A percentile compares a stretch with the other conserved stretches of the same genome.
Conservation (phyloP, 37 sponge, comb jelly and placozoan species). For the Chondrilla cf. caribensis region DNA sequence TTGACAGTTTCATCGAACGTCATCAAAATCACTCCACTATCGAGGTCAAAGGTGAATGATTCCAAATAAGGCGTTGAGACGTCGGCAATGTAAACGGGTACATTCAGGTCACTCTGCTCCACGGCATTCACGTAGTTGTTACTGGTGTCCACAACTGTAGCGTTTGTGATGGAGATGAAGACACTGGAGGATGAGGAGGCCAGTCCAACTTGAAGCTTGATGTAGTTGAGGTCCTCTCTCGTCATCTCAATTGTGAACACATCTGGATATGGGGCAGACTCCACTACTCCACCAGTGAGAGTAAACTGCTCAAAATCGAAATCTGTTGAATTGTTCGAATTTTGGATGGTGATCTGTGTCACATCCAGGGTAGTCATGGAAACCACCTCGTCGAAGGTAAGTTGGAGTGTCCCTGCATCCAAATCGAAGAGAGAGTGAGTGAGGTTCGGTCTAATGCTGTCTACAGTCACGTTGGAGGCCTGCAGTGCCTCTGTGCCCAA, state of each 20-base stretch:
- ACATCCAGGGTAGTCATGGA: conserved; percentile 52
- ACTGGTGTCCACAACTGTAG: conserved; percentile 54
- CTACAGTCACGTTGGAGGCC: conserved; percentile 46
- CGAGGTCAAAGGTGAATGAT: conserved; percentile 63
- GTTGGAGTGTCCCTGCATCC: conserved; percentile 43
- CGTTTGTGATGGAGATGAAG: conserved; percentile 47
- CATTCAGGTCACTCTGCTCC: conserved; percentile 1
- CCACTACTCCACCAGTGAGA: conserved; percentile 68
- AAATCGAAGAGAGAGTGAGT: conserved; percentile 39
- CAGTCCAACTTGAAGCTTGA: conserved; percentile 53
- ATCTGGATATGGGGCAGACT: conserved; percentile 34
- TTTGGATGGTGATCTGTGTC: conserved; percentile 56
- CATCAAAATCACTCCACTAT: conserved; percentile 47
- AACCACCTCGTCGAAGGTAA: conserved; percentile 75
- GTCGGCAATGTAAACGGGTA: conserved; percentile 28
- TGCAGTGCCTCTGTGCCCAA: conserved; percentile 40
- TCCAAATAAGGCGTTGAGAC: conserved; percentile 44
- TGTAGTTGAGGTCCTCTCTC: conserved; percentile 70
- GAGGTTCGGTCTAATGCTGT: conserved; percentile 46
- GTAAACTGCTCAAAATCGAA: conserved; percentile 4
- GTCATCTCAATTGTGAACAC: conserved; percentile 47
- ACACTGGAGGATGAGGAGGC: conserved; percentile 35
- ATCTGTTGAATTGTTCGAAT: conserved; percentile 5
- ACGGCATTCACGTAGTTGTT: conserved; percentile 48
- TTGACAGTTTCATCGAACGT: conserved; percentile 85